These are phyloP conservation scores for Ornithoptera priamus DNA, from an alignment of 2,888 invertebrate genomes.

Conservation along the genomic window DNA sequence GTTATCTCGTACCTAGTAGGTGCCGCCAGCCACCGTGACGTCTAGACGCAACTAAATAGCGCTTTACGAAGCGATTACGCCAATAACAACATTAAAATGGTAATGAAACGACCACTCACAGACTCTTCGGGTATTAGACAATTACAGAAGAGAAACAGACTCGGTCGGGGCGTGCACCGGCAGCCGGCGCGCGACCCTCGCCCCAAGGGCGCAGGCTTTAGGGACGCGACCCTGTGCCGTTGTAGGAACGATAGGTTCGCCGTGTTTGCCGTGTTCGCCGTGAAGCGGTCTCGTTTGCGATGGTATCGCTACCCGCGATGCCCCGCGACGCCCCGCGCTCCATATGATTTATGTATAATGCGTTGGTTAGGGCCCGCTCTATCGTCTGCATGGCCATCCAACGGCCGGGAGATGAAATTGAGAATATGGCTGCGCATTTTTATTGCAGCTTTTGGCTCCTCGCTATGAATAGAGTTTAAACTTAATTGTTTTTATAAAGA, in stretches of 20 bases:
- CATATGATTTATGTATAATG: conserved; percentile 59
- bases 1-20: conserved; percentile 29
- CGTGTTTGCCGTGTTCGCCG: conserved; percentile 34
- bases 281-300: conserved; percentile 54
- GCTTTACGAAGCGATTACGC: conserved; percentile 61
- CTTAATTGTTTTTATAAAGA: too few species aligned
- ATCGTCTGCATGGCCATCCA: conserved; percentile 34
- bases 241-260: conserved; percentile 45
- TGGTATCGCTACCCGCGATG: conserved; percentile 59
- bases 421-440: conserved; percentile 19
- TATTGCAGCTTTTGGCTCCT: conserved; percentile 6
- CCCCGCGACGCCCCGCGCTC: conserved; percentile 48
- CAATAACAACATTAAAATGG: conserved; percentile 68
- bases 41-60: conserved; percentile 69
- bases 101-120: conserved; percentile 60
- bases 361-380: conserved; percentile 48
- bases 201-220: too few species aligned
- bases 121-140: conserved; percentile 61
- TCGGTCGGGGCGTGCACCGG: conserved; percentile 6
- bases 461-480: too few species aligned
- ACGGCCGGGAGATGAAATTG: conserved; percentile 21
- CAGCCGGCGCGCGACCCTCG: conserved; percentile 8
- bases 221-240: conserved; percentile 31
- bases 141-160: conserved; percentile 44
- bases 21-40: conserved; percentile 51